Base-by-base conservation (phyloP, 2,888 invertebrate genomes). In the Agrochola litura region DNA sequence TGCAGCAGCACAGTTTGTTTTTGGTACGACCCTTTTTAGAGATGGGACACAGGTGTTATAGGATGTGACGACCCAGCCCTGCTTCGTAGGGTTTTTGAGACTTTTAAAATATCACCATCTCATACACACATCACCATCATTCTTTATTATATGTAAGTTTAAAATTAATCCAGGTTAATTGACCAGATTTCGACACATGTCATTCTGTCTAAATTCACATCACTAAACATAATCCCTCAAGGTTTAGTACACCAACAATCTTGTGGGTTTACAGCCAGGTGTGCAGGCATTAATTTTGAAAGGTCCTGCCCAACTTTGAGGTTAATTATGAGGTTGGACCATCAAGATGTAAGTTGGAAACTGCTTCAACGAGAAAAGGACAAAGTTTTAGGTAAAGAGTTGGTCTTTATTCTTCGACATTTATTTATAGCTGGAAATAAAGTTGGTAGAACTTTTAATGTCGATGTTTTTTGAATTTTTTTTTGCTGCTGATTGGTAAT, bases 241-340 rank as follows among this genome's bases (percentile, higher is more conserved):
- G 69, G 79, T 83, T 71, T n/a, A 56, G 22, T 43, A 30, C 4
- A 37, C 58, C 43, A 16, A 46, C 43, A 63, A 56, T 60, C 25
- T 84, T 72, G 30, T 14, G 25, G 63, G 71, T 30, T 60, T 19
- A 70, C 9, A 12, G 25, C 69, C 84, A 74, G 84, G 77, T 77
- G 84, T 65, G 71, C 76, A 63, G 12, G 14, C 74, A 77, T 72
- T 77, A 61, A 83, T 61, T 73, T 61, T 66, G 54, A 70, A 66
- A 54, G 77, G 65, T 65, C 56, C 56, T 25, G 16, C 9, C 68
- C 8, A 80, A 80, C 64, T 83, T 80, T 63, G 58, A 25, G 63
- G 61, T 63, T 61, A 46, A 46, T 12, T 12, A 46, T 46, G 14
- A 46, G 10, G 64, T 79, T 73, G 22, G 6, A 76, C 61, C n/a